phyloP scores from a whole-genome alignment of 2,888 invertebrate genomes.

The Parelbella ahira region DNA sequence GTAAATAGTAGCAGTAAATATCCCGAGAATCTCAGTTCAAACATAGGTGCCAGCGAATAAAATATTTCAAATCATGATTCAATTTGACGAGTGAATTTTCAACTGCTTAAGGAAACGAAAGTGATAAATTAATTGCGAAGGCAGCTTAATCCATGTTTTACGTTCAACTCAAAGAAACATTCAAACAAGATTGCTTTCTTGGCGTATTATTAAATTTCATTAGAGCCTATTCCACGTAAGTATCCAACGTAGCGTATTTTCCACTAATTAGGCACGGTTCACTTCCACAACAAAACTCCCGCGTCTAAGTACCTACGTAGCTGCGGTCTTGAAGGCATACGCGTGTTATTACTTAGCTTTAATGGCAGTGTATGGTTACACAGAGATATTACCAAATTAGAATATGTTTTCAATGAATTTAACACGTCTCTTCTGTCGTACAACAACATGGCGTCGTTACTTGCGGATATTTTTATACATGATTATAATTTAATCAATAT shows the following conservation, averaged over 20 bases:
- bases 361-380: background rate
- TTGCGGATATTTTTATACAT: too few species aligned
- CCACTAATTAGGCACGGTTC: slow-evolving; percentile 42
- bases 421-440: too few species aligned
- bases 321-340: slow-evolving; percentile 23
- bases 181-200: slow-evolving; percentile 21
- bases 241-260: slow-evolving; percentile 47
- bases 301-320: slow-evolving; percentile 20
- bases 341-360: slow-evolving; percentile 23
- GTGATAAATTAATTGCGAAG: slow-evolving; percentile 8
- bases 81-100: too few species aligned
- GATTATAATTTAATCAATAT: too few species aligned
- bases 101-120: too few species aligned
- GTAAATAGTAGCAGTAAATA: too few species aligned
- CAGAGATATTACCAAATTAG: too few species aligned
- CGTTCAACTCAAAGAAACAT: slow-evolving; percentile 23
- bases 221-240: slow-evolving; percentile 40
- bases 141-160: slow-evolving; percentile 14
- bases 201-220: slow-evolving; percentile 33
- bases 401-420: too few species aligned
- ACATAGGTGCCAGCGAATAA: too few species aligned
- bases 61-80: too few species aligned
- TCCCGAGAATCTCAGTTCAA: too few species aligned
- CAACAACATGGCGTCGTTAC: too few species aligned
- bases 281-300: slow-evolving; percentile 20